Conservation (phyloP, 2,797 vertebrate genomes). For the Pangasius krempfi region DNA sequence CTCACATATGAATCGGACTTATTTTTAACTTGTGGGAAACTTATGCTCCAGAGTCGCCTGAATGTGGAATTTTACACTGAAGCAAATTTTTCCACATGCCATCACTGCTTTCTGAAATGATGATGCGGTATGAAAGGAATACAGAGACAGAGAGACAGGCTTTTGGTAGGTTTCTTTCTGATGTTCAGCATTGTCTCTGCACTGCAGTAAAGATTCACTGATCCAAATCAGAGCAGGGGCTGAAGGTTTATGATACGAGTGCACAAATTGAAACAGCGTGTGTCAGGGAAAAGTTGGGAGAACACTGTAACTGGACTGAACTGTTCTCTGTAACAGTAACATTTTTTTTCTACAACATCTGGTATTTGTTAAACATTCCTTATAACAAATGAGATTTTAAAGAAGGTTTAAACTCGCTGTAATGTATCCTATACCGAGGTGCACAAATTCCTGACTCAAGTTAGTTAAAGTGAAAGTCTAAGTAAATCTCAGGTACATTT, state of each 20-base stretch:
- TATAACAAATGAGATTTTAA: slow-evolving; percentile 8
- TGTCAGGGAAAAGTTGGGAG: not conserved
- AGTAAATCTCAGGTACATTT: not conserved
- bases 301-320: not conserved
- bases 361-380: slow-evolving; percentile 18
- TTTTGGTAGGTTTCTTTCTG: not conserved
- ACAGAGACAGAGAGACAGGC: not conserved
- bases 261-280: slow-evolving; percentile 21
- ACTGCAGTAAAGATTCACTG: not conserved
- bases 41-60: not conserved
- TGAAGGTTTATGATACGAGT: not conserved
- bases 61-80: slow-evolving; percentile 11
- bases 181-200: not conserved
- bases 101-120: not conserved
- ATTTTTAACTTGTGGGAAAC: slow-evolving; percentile 1
- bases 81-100: slow-evolving; percentile 35
- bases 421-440: not conserved
- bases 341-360: not conserved
- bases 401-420: not conserved
- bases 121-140: not conserved
- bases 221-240: not conserved
- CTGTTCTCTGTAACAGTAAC: not conserved
- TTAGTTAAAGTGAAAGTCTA: not conserved
- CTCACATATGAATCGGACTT: not conserved
- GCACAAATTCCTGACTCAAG: not conserved